phyloP scores from a whole-genome alignment of 35 echinoderm and acorn worm species.

The Lytechinus pictus region DNA sequence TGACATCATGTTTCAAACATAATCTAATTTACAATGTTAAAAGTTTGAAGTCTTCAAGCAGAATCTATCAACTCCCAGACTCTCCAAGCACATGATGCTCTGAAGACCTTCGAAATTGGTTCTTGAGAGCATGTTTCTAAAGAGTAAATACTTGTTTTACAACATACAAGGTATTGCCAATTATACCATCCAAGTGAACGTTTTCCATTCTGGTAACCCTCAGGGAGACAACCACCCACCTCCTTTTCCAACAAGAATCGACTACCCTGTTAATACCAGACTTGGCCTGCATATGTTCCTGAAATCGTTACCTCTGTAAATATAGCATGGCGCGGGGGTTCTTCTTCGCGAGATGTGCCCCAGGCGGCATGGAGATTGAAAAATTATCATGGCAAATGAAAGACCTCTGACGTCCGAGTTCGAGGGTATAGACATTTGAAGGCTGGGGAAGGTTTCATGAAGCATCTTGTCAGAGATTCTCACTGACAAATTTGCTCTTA shows the following conservation, averaged over 20 bases:
- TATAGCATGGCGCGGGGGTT: not conserved
- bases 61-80: not conserved
- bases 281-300: conserved; percentile 8
- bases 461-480: too few relatives aligned
- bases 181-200: not conserved
- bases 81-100: not conserved
- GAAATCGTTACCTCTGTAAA: conserved; percentile 18
- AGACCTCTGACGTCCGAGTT: conserved; percentile 8
- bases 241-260: not conserved
- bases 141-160: not conserved
- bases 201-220: not conserved
- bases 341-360: not conserved
- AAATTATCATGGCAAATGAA: conserved; percentile 13
- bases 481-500: too few relatives aligned
- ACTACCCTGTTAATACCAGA: not conserved
- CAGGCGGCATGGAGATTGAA: not conserved
- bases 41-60: not conserved
- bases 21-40: too few relatives aligned
- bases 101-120: not conserved
- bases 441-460: not conserved
- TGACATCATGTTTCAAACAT: too few relatives aligned
- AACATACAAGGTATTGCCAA: not conserved
- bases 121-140: not conserved
- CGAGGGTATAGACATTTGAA: not conserved
- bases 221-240: not conserved